Percentiles rank a stretch among this genome's conserved stretches.
These are phyloP conservation scores for Rhegmatorhina hoffmannsi DNA, from an alignment of 2,113 vertebrate genomes.

Conservation along the genomic window DNA sequence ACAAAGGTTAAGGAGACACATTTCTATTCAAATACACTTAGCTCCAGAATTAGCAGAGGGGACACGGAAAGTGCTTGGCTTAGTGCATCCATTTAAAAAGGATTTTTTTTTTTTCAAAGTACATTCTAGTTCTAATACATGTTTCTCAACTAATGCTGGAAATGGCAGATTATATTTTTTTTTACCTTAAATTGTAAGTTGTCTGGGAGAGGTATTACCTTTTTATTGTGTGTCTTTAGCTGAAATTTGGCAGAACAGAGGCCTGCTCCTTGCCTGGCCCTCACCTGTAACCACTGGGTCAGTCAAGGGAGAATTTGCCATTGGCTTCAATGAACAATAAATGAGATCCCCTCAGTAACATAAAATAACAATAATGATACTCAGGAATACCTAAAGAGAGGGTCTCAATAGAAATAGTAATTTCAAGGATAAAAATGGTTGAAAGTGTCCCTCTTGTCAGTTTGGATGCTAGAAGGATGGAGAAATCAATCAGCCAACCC, in stretches of 20 bases:
- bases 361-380: background rate
- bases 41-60: background rate
- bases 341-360: background rate
- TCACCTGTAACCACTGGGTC: background rate
- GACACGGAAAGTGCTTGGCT: background rate
- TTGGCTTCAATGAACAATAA: background rate
- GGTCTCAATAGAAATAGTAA: background rate
- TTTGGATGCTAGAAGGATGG: background rate
- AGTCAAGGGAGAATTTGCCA: background rate
- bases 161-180: background rate
- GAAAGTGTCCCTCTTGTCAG: background rate
- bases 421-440: background rate
- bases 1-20: background rate
- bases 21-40: slow-evolving; percentile 5
- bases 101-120: background rate
- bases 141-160: background rate
- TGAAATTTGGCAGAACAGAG: background rate
- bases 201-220: background rate
- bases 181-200: background rate
- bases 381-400: background rate
- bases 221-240: background rate
- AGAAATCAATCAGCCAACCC: background rate
- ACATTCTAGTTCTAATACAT: background rate
- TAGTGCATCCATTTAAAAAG: background rate
- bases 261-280: background rate